A percentile compares a stretch with the other conserved stretches of the same genome.
These are phyloP conservation scores for Toxotes chatareus DNA, from an alignment of 2,113 vertebrate genomes.

Conservation along the genomic window DNA sequence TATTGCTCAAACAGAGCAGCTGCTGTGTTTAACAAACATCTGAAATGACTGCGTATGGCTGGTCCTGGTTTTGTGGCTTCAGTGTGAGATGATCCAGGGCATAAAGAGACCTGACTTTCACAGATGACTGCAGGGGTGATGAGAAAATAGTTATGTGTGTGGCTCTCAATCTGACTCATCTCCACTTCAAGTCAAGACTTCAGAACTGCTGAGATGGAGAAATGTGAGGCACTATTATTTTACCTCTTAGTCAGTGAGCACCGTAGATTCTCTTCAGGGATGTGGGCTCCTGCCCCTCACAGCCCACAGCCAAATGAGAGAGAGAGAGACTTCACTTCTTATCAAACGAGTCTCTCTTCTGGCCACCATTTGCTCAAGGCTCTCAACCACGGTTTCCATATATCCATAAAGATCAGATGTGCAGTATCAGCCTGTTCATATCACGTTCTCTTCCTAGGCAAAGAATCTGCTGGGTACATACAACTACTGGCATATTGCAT, in stretches of 20 bases:
- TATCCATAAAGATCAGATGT: conserved; percentile 49
- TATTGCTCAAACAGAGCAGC: conserved; percentile 72
- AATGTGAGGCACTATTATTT: conserved; percentile 59
- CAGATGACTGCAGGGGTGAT: conserved; percentile 62
- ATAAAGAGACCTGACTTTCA: conserved; percentile 49
- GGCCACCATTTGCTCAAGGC: conserved; percentile 46
- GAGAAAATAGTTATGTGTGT: conserved; percentile 70
- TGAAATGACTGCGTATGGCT: conserved; percentile 65
- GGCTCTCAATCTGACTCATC: conserved; percentile 77
- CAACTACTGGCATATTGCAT: not conserved
- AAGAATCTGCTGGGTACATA: not conserved
- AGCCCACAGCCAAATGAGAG: conserved; percentile 39
- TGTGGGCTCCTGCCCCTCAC: conserved; percentile 40
- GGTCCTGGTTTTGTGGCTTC: conserved; percentile 42
- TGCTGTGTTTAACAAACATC: conserved; percentile 67
- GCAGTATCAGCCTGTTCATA: conserved; percentile 28
- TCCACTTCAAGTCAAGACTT: conserved; percentile 60
- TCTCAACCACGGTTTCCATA: conserved; percentile 32
- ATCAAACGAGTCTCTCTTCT: conserved; percentile 49
- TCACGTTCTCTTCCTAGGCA: not conserved
- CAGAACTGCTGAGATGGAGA: conserved; percentile 66
- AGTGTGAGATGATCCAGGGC: conserved; percentile 54
- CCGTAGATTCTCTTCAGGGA: conserved; percentile 58
- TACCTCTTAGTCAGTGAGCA: conserved; percentile 62
- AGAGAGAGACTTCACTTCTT: conserved; percentile 12